Evolutionary conservation across 2,888 invertebrate species (phyloP).

Genomic region (Clanis bilineata): DNA sequence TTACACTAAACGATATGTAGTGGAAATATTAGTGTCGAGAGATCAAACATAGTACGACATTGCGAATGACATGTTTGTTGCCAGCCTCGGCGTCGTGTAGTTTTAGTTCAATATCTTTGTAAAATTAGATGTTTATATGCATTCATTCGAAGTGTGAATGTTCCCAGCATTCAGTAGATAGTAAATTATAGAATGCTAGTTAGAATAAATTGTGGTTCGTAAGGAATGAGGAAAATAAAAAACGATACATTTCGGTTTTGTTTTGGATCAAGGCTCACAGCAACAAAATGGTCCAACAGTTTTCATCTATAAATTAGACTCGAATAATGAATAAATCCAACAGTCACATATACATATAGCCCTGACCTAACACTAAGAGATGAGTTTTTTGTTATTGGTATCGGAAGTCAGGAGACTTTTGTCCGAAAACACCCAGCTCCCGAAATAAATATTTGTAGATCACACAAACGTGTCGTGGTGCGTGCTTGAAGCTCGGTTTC

Average conservation of each 20-base stretch:
- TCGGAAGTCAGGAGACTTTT: too few relatives aligned
- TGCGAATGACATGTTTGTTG: conserved; percentile 47
- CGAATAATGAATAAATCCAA: too few relatives aligned
- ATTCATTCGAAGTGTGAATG: conserved; percentile 70
- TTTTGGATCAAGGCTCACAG: too few relatives aligned
- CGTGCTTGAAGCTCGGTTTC: too few relatives aligned
- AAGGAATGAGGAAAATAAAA: conserved; percentile 39
- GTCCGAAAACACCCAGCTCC: too few relatives aligned
- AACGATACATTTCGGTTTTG: conserved; percentile 7
- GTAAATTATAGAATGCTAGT: conserved; percentile 82
- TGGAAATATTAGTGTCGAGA: not conserved
- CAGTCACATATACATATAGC: too few relatives aligned
- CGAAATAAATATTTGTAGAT: too few relatives aligned
- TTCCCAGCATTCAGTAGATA: conserved; percentile 76
- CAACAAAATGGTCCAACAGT: too few relatives aligned
- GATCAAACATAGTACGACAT: conserved; percentile 3
- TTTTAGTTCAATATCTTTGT: conserved; percentile 74
- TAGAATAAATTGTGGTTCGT: conserved; percentile 75
- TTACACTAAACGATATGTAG: conserved; percentile 4
- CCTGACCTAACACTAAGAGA: too few relatives aligned
- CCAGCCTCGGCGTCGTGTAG: conserved; percentile 64
- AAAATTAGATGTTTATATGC: conserved; percentile 75
- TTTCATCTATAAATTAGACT: too few relatives aligned
- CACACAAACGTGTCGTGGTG: too few relatives aligned
- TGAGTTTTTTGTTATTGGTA: too few relatives aligned